These are phyloP conservation scores for Neopipo cinnamomea DNA, from an alignment of 2,113 vertebrate species.

Conservation along the genomic window DNA sequence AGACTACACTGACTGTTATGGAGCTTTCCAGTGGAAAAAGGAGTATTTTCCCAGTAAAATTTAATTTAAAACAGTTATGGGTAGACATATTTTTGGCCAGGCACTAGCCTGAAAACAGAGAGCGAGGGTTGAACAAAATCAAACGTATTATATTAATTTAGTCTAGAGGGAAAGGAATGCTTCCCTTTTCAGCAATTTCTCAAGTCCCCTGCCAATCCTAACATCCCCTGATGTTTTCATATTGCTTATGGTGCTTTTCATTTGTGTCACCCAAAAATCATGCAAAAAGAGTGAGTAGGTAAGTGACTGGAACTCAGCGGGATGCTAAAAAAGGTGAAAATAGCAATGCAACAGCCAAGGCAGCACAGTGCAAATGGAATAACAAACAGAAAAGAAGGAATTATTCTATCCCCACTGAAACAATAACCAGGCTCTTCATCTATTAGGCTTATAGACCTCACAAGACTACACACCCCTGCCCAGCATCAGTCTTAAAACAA, in stretches of 20 bases:
- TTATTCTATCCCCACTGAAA: neutral
- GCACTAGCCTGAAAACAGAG: neutral
- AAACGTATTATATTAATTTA: conserved; percentile 26
- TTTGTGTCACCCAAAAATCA: neutral
- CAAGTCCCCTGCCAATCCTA: conserved; percentile 40
- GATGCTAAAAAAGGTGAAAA: neutral
- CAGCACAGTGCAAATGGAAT: neutral
- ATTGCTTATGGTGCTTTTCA: conserved; percentile 7
- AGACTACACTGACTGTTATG: neutral
- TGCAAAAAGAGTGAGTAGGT: neutral
- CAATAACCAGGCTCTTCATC: neutral
- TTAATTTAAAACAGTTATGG: conserved; percentile 42
- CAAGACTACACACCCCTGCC: fast-evolving
- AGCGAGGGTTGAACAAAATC: conserved; percentile 22
- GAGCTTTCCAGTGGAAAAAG: neutral
- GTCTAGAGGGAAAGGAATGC: conserved; percentile 38
- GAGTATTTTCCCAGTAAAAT: conserved; percentile 20
- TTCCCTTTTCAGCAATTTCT: conserved; percentile 24
- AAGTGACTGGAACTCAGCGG: neutral
- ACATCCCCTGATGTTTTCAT: conserved; percentile 37
- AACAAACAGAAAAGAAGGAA: neutral
- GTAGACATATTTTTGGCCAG: conserved; percentile 39
- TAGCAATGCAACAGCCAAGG: neutral
- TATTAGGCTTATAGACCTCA: neutral
- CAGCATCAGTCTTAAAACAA: neutral